Evolutionary conservation across 2,888 invertebrate genomes (phyloP), one percentile per base, ranked within the genome.

Genomic region (Yponomeuta sedellus): DNA sequence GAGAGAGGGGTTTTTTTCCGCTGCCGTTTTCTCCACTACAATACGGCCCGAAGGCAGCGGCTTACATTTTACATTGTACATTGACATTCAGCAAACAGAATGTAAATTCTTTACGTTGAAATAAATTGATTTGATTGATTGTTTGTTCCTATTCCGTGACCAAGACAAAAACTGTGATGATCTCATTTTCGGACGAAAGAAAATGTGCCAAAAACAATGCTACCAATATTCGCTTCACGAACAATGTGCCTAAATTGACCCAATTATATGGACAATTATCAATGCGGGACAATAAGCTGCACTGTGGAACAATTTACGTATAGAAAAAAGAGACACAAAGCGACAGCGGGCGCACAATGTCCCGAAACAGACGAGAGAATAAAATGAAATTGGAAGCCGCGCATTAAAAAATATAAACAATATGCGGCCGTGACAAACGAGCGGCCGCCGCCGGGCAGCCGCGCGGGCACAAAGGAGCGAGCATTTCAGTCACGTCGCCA

Each of bases 251-350:
- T 80, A 83, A 85, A 80, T 81, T 80, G 82, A 77, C 69, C 82
- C 86, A 89, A 89, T 90, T 88, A 87, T 81, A 81, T 84, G 85
- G 85, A 85, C 88, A 88, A 88, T 88, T 82, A 85, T 86, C 79
- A 80, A 82, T 79, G 82, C 82, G 79, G 80, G 76, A 72, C 80
- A 78, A 77, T 75, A 61, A 72, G 71, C 74, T 28, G 76, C 69
- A 70, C 74, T 71, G 75, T 75, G 77, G 70, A 76, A 77, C 79
- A 80, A 85, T 85, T 25, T 19, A 25, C 28, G 57, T 81, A 81
- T 79, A 78, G 80, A 79, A 80, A 79, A 82, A 79, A 82, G 77
- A 75, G 69, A 69, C 66, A 70, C 71, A 83, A 80, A 75, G 73
- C 68, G 69, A 64, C 71, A 70, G 70, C 71, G 69, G 71, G 65